Base-by-base conservation (phyloP, 2,888 invertebrate genomes). In the Melangyna quadrimaculata region DNA sequence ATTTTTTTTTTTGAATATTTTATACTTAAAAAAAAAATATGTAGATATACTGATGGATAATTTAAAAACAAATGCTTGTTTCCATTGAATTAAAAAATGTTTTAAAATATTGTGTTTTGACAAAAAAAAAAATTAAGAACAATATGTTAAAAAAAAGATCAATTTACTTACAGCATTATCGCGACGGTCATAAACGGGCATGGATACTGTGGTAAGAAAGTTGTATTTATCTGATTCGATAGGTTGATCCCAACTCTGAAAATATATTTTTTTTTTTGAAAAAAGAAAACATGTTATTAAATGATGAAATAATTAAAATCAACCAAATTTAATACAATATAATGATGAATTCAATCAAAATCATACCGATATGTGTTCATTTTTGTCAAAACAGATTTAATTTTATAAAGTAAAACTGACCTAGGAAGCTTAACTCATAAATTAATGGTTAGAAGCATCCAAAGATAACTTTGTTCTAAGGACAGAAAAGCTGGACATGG, bases 131-230 rank as follows among this genome's bases (percentile, higher is more conserved):
- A 32, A n/a, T 12, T n/a, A 32, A 19, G 32, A 22, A 48, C 0
- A 6, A 22, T 32, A 10, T 53, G 6, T 5, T n/a, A n/a, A 7
- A 17, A 17, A 9, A 29, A 22, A 10, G 5, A 29, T n/a, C n/a
- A 48, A 5, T 29, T 55, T 87, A 92, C 96, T 94, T 94, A 97
- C 97, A 94, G 96, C 96, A 92, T 96, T 96, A 88, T 96, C 95
- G 59, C 96, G 95, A 88, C 95, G 94, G 93, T 98, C 97, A 91
- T 97, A 98, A 43, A 98, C 98, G 8, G 98, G 98, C 94, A 97
- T 96, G 75, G 98, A 97, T 17, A 98, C 97, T 8, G 98, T 97
- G 14, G 97, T 98, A 96, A 98, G 97, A 90, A 98, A 93, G 88
- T 96, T 95, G 91, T 97, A 97, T 78, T 94, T 90, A 63, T 90